Evolutionary conservation across 2,113 vertebrate species (phyloP).

Genomic region (Perca schrenkii): DNA sequence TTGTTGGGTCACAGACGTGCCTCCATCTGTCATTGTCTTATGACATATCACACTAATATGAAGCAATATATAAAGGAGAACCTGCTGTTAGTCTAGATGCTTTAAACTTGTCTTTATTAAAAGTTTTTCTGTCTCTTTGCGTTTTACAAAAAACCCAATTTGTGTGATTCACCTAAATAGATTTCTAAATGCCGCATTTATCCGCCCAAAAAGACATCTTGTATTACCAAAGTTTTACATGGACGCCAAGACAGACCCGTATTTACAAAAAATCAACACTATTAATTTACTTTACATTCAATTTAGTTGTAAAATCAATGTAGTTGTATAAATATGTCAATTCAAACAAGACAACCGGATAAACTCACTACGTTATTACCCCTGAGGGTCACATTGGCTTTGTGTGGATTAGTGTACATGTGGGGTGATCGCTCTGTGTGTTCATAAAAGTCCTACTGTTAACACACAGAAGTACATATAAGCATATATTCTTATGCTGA

Average conservation of each 20-base stretch:
- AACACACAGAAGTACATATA: conserved; percentile 13
- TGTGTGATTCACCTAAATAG: not conserved
- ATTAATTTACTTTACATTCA: not conserved
- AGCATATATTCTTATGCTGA: conserved; percentile 24
- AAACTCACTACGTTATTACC: not conserved
- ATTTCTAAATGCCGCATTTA: not conserved
- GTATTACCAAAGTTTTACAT: not conserved
- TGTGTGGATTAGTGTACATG: not conserved
- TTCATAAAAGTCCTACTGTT: not conserved
- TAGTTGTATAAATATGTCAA: not conserved
- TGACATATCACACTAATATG: conserved; percentile 46
- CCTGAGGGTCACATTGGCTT: not conserved
- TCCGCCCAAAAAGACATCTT: not conserved
- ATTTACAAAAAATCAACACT: no score
- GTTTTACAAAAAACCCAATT: not conserved
- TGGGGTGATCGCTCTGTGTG: not conserved
- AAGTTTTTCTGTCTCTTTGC: not conserved
- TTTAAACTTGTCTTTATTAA: not conserved
- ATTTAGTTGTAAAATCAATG: not conserved
- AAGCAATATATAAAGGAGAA: conserved; percentile 28
- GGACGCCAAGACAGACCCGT: not conserved
- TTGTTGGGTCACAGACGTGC: conserved; percentile 30
- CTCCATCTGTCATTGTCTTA: conserved; percentile 28
- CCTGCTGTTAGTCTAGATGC: not conserved
- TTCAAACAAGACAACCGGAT: not conserved